These are phyloP conservation scores for Xerus rutilus DNA, from an alignment of 2,797 vertebrate species.

Conservation along the genomic window DNA sequence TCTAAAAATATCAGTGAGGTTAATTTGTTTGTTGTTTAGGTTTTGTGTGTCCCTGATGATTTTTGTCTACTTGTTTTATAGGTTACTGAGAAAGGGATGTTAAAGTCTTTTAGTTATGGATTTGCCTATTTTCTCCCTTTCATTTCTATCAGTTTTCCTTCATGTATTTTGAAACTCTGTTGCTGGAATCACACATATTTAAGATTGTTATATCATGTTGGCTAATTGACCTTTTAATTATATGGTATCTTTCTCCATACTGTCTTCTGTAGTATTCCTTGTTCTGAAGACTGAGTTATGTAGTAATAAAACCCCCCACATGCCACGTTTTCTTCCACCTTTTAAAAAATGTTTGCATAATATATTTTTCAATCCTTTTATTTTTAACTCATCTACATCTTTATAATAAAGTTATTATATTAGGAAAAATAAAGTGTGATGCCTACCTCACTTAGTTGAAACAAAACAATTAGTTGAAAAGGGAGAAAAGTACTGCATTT, in stretches of 20 bases:
- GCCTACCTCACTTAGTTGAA: background rate
- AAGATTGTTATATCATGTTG: background rate
- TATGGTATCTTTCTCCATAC: background rate
- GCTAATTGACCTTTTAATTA: background rate
- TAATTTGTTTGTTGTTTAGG: background rate
- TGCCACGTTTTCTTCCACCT: background rate
- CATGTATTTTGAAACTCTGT: background rate
- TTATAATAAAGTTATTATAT: background rate
- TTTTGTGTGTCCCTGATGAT: background rate
- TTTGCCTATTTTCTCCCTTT: background rate
- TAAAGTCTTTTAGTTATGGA: background rate
- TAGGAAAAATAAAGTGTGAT: background rate
- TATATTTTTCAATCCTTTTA: background rate
- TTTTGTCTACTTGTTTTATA: background rate
- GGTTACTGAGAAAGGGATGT: background rate
- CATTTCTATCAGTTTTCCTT: background rate
- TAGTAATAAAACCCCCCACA: background rate
- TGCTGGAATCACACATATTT: background rate
- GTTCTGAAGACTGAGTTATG: background rate
- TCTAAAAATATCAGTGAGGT: background rate
- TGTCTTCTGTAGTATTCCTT: background rate
- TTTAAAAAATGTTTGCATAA: background rate
- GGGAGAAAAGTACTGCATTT: background rate
- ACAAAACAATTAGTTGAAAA: no score
- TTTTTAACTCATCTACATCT: background rate